phyloP scores from a whole-genome alignment of 2,888 invertebrate genomes.

The Mechanitis messenoides region DNA sequence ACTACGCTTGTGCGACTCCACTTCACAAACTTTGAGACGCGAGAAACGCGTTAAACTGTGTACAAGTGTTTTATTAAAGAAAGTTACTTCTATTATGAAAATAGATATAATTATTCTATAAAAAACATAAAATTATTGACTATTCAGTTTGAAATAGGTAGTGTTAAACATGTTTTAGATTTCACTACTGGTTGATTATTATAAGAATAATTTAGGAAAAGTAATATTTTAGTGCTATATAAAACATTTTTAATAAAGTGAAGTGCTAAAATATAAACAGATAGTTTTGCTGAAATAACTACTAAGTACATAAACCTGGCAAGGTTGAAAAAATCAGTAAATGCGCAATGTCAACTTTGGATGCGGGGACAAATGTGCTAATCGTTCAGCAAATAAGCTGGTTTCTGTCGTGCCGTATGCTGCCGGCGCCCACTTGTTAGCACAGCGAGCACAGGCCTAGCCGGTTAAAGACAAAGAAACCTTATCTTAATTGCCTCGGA shows the following conservation, averaged over 20 bases:
- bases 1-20: conserved; percentile 42
- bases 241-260: conserved; percentile 10
- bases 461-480: conserved; percentile 52
- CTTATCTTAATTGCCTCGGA: conserved; percentile 37
- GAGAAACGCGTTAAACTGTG: conserved; percentile 33
- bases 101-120: neutral
- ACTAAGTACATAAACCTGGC: conserved; percentile 38
- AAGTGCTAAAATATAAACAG: conserved; percentile 11
- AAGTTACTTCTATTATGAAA: neutral
- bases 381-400: conserved; percentile 67
- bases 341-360: conserved; percentile 71
- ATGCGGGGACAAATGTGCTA: conserved; percentile 63
- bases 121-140: neutral
- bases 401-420: conserved; percentile 49
- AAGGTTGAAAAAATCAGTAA: conserved; percentile 66
- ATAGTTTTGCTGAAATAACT: conserved; percentile 44
- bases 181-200: neutral
- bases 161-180: neutral
- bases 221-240: conserved; percentile 2
- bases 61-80: neutral
- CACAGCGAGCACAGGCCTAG: conserved; percentile 52
- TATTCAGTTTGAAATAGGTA: neutral
- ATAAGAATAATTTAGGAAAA: neutral
- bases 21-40: conserved; percentile 54
- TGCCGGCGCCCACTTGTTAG: conserved; percentile 58